Percentiles rank a stretch among this genome's conserved stretches.
phyloP scores from a whole-genome alignment of 1,140 invertebrate species.

The Macrobrachium nipponense region DNA sequence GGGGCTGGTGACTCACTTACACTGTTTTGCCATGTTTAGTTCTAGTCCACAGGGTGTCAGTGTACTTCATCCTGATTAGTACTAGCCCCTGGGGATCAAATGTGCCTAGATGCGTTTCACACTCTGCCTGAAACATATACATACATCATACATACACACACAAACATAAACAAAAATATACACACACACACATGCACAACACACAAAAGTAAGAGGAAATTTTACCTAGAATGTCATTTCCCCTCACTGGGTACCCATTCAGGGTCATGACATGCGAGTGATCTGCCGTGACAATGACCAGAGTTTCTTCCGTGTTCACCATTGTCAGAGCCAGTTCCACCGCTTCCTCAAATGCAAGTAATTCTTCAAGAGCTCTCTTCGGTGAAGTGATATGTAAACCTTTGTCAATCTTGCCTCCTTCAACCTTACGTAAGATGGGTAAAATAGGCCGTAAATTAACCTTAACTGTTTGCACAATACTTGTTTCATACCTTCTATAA shows the following conservation, averaged over 20 bases:
- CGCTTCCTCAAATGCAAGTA: constrained; percentile 75
- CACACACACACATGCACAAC: too few species aligned
- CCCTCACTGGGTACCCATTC: constrained; percentile 80
- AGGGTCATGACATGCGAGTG: constrained; percentile 80
- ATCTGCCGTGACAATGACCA: constrained; percentile 77
- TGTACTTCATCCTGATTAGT: too few species aligned
- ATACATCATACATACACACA: too few species aligned
- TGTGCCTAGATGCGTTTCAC: too few species aligned
- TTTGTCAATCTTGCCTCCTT: constrained; percentile 77
- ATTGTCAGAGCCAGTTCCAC: constrained; percentile 71
- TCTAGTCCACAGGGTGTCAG: too few species aligned
- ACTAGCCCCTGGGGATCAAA: too few species aligned
- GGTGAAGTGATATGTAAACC: constrained; percentile 87
- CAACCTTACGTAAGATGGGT: not conserved
- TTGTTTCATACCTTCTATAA: not conserved
- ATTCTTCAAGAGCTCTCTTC: constrained; percentile 82
- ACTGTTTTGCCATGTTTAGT: too few species aligned
- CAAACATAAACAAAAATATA: too few species aligned
- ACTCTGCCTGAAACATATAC: too few species aligned
- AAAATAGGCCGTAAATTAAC: not conserved
- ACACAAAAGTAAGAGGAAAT: not conserved
- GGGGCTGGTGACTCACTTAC: too few species aligned
- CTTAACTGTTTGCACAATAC: not conserved
- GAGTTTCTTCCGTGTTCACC: constrained; percentile 76
- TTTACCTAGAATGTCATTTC: constrained; percentile 73